These are phyloP conservation scores for Polypedilum pembai DNA, from an alignment of 1,140 invertebrate genomes.

Conservation along the genomic window DNA sequence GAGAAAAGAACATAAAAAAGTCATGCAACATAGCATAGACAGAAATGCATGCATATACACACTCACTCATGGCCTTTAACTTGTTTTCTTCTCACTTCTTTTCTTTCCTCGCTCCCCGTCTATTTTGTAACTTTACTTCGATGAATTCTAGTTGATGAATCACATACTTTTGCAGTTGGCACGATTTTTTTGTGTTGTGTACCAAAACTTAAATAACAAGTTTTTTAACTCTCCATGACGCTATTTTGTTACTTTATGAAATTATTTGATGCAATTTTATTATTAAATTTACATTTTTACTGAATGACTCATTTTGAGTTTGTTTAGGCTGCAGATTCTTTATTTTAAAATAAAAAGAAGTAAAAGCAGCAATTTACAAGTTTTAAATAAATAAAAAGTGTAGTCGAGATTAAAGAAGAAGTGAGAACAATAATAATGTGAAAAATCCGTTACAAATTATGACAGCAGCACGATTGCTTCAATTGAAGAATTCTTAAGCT, in stretches of 20 bases:
- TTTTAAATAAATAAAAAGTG: conserved; percentile 22
- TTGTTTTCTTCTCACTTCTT: conserved; percentile 18
- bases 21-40: not conserved
- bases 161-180: conserved; percentile 16
- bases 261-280: too few species aligned
- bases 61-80: not conserved
- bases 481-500: too few species aligned
- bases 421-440: not conserved
- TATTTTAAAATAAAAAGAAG: not conserved
- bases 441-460: conserved; percentile 25
- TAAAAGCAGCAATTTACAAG: not conserved
- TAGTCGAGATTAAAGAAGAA: not conserved
- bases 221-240: too few species aligned
- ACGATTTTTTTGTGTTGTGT: not conserved
- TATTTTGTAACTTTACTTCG: not conserved
- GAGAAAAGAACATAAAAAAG: not conserved
- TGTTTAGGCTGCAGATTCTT: too few species aligned
- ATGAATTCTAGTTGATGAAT: conserved; percentile 7
- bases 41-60: not conserved
- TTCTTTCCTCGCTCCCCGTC: conserved; percentile 3
- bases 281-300: too few species aligned
- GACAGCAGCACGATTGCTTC: not conserved
- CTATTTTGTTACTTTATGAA: too few species aligned
- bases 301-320: too few species aligned
- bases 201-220: too few species aligned